These are phyloP conservation scores for Neosalanx taihuensis DNA, from an alignment of 2,797 vertebrate genomes.

Conservation along the genomic window DNA sequence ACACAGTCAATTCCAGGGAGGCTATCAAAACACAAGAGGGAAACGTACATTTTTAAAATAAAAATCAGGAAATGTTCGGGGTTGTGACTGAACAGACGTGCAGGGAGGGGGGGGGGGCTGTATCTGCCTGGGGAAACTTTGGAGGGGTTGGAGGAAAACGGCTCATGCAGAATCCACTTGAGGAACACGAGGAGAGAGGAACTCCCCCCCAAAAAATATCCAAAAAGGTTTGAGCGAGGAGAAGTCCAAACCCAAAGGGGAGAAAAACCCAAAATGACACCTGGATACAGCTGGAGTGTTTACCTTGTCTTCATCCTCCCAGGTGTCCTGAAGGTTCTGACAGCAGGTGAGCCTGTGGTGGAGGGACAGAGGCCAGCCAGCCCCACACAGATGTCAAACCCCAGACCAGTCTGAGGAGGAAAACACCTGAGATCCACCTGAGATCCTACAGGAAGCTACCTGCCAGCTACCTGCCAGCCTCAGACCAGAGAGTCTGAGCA, in stretches of 20 bases:
- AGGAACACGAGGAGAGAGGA: background rate
- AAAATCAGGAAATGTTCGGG: constrained; percentile 5
- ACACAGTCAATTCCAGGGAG: constrained; percentile 11
- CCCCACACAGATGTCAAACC: constrained; percentile 22
- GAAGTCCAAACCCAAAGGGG: constrained; percentile 13
- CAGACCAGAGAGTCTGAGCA: constrained; percentile 7
- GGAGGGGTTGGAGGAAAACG: constrained; percentile 5
- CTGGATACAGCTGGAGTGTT: constrained; percentile 28
- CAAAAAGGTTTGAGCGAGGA: background rate
- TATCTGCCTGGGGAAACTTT: background rate
- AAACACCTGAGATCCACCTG: constrained; percentile 17
- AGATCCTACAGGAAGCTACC: constrained; percentile 16
- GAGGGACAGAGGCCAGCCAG: background rate
- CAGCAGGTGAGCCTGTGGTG: constrained; percentile 10
- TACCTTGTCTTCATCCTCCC: constrained; percentile 46
- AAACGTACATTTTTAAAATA: constrained; percentile 18
- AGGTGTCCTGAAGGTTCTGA: constrained; percentile 14
- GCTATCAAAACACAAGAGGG: constrained; percentile 27
- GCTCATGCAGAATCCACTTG: background rate
- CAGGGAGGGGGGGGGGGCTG: constrained; percentile 10
- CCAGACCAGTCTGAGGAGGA: constrained; percentile 20
- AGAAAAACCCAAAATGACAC: constrained; percentile 14
- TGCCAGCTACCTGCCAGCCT: constrained; percentile 12
- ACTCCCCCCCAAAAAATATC: background rate
- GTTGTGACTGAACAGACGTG: constrained; percentile 14